These are phyloP conservation scores for Cosmia pyralina DNA, from an alignment of 2,888 invertebrate species.

Conservation along the genomic window DNA sequence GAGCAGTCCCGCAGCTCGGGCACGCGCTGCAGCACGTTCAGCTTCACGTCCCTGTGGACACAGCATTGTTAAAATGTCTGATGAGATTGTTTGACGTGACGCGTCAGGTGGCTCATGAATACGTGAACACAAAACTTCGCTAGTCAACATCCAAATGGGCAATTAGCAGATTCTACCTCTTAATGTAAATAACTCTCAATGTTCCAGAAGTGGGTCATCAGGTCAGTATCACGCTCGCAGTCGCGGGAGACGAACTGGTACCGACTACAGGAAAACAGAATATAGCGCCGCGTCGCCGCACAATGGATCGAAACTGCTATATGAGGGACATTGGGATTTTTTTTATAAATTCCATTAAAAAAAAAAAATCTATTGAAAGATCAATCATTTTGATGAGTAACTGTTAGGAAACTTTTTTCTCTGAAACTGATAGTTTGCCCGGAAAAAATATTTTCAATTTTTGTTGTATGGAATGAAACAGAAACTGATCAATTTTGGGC, in stretches of 20 bases:
- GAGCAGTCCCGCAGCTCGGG: slow-evolving; percentile 95
- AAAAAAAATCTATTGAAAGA: no score
- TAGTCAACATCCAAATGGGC: slow-evolving; percentile 43
- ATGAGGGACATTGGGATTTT: no score
- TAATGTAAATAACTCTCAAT: slow-evolving; percentile 43
- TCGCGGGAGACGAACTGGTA: slow-evolving; percentile 2
- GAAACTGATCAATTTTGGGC: no score
- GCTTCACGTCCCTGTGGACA: slow-evolving; percentile 94
- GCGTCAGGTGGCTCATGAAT: slow-evolving; percentile 9
- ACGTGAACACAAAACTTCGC: slow-evolving; percentile 28
- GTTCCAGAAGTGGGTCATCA: slow-evolving; percentile 54
- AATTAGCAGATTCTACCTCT: slow-evolving; percentile 43
- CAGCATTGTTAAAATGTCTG: neutral
- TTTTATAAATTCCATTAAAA: no score
- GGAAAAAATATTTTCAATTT: no score
- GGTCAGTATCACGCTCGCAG: slow-evolving; percentile 45
- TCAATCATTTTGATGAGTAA: no score
- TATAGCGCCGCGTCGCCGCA: neutral
- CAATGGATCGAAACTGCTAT: no score
- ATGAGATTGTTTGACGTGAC: neutral
- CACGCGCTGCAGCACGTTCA: slow-evolving; percentile 93
- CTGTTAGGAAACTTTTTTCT: no score
- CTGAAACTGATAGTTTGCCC: no score
- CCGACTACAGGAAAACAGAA: slow-evolving; percentile 19
- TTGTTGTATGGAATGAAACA: no score